Conservation (phyloP, 2,888 invertebrate genomes). For the Formica aserva region DNA sequence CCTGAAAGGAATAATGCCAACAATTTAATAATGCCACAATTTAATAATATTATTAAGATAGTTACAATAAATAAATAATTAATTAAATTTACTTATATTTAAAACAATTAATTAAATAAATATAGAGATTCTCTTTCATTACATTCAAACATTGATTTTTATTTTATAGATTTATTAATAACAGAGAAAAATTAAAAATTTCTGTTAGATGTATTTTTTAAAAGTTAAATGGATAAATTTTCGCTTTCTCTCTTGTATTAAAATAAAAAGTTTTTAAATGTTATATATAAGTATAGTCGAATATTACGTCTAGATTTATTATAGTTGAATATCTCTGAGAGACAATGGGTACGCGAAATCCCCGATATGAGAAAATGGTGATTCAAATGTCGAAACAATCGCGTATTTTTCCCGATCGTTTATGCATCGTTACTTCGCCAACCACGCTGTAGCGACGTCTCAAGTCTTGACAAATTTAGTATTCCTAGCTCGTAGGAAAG, state of each 20-base stretch:
- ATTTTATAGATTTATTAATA: not conserved
- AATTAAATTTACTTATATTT: not conserved
- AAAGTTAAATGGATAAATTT: not conserved
- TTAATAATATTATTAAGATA: not conserved
- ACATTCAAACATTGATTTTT: not conserved
- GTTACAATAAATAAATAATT: not conserved
- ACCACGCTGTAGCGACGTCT: conserved; percentile 75
- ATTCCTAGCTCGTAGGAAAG: conserved; percentile 83
- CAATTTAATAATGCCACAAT: not conserved
- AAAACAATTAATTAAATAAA: not conserved
- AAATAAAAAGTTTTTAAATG: not conserved
- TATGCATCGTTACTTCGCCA: conserved; percentile 63
- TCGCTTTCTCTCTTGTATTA: not conserved
- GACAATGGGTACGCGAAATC: conserved; percentile 45
- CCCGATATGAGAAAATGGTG: conserved; percentile 19
- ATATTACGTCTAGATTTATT: not conserved
- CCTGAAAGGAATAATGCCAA: conserved; percentile 75
- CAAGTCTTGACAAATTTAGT: conserved; percentile 82
- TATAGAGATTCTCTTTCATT: not conserved
- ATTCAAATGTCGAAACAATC: conserved; percentile 14
- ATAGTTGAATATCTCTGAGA: not conserved
- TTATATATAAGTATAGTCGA: not conserved
- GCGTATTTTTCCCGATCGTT: conserved; percentile 59
- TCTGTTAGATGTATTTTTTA: not conserved
- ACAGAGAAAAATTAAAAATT: not conserved